Conservation (phyloP, 2,113 vertebrate genomes). For the Gymnogyps californianus region DNA sequence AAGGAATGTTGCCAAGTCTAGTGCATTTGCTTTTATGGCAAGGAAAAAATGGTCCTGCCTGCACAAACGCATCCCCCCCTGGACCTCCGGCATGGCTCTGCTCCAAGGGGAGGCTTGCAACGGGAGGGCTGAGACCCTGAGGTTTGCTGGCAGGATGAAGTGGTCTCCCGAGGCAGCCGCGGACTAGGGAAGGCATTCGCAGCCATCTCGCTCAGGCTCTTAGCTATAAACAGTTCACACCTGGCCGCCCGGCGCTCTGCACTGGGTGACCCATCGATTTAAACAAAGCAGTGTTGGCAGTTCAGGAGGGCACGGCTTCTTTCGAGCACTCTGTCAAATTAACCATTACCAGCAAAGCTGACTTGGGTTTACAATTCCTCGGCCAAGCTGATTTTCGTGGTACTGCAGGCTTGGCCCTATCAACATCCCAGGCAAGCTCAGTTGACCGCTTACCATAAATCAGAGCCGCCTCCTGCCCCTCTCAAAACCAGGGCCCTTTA, state of each 20-base stretch:
- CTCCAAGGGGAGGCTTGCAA: background rate
- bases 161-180: fast-evolving
- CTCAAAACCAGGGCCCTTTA: background rate
- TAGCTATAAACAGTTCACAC: background rate
- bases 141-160: background rate
- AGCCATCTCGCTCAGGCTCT: background rate
- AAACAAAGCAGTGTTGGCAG: background rate
- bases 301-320: background rate
- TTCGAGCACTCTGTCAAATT: background rate
- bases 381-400: background rate
- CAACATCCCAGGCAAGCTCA: background rate
- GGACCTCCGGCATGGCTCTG: fast-evolving
- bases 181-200: background rate
- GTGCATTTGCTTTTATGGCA: background rate
- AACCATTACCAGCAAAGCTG: background rate
- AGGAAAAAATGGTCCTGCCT: background rate
- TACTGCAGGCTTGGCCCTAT: background rate
- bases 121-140: background rate
- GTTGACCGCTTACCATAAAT: background rate
- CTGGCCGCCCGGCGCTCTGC: fast-evolving
- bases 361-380: background rate
- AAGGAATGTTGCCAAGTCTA: background rate
- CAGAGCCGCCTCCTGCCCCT: background rate
- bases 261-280: background rate
- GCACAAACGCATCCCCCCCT: no score